Percentiles rank a stretch among this genome's conserved stretches.
Conservation (phyloP, 2,113 vertebrate species). For the Elephantulus edwardii region DNA sequence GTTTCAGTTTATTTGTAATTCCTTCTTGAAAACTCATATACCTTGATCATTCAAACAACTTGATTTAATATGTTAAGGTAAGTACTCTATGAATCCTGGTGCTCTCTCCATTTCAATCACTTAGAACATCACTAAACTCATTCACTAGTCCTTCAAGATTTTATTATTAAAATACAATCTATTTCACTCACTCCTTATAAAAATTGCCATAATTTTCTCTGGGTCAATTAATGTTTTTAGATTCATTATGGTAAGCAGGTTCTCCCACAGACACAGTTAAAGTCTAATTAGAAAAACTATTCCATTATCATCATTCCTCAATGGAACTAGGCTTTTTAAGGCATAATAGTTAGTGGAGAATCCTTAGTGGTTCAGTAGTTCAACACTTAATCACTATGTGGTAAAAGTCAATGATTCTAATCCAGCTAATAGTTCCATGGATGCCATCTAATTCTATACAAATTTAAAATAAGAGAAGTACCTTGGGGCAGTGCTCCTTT, state of each 20-base stretch:
- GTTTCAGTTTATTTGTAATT: no score
- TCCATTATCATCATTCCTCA: neutral
- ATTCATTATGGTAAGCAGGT: slow-evolving; percentile 20
- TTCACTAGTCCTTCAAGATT: neutral
- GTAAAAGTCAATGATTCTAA: no score
- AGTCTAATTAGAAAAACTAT: neutral
- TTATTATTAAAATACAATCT: neutral
- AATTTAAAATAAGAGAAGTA: no score
- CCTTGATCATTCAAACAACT: no score
- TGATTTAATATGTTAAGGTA: neutral
- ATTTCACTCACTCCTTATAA: slow-evolving; percentile 10
- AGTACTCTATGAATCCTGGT: neutral
- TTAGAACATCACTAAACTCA: neutral
- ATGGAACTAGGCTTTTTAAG: neutral
- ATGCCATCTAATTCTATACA: no score
- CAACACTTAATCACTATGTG: no score
- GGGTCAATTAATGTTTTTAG: neutral
- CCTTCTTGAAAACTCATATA: no score
- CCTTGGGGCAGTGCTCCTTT: no score
- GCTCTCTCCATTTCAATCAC: neutral
- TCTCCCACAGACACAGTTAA: neutral
- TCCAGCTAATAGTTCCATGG: no score
- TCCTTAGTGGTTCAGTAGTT: no score
- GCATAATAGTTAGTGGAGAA: no score
- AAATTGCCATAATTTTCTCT: neutral